These are phyloP conservation scores for Alfaro cultratus DNA, from an alignment of 2,797 vertebrate genomes.

Conservation along the genomic window DNA sequence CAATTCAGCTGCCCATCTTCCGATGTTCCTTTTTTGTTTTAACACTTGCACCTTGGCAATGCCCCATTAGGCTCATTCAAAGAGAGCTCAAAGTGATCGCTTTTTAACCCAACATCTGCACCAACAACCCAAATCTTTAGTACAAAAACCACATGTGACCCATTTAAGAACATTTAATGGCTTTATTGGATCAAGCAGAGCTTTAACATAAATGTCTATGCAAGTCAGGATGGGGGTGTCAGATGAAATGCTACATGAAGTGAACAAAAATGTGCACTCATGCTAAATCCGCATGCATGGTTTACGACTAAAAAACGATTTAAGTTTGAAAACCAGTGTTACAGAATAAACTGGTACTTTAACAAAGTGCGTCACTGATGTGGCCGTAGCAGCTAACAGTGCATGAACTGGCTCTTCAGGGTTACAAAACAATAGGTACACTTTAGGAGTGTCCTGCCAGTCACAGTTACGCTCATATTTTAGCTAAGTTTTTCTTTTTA, in stretches of 20 bases:
- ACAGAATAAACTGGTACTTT: slow-evolving; percentile 29
- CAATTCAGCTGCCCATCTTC: slow-evolving; percentile 34
- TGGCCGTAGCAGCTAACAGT: slow-evolving; percentile 1
- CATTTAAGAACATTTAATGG: slow-evolving; percentile 76
- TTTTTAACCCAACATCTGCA: slow-evolving; percentile 30
- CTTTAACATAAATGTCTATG: slow-evolving; percentile 72
- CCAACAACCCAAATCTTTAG: slow-evolving; percentile 39
- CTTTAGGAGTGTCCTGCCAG: slow-evolving; percentile 17
- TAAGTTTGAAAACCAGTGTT: slow-evolving; percentile 11
- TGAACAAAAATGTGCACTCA: slow-evolving; percentile 54
- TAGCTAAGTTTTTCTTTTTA: not conserved
- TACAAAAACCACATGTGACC: slow-evolving; percentile 81
- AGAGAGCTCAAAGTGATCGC: slow-evolving; percentile 58
- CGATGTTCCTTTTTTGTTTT: slow-evolving; percentile 5
- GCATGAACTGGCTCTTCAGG: slow-evolving; percentile 31
- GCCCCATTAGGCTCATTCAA: slow-evolving; percentile 70
- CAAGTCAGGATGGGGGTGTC: slow-evolving; percentile 64
- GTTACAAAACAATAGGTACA: slow-evolving; percentile 39
- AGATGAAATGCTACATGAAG: slow-evolving; percentile 71
- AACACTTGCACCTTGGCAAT: slow-evolving; percentile 70
- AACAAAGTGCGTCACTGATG: slow-evolving; percentile 6
- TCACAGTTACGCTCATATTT: slow-evolving; percentile 6
- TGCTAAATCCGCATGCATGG: slow-evolving; percentile 50
- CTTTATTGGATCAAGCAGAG: slow-evolving; percentile 80
- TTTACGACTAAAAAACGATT: slow-evolving; percentile 20